Evolutionary conservation across 2,888 invertebrate genomes (phyloP).

Genomic region (Mythimna vitellina): DNA sequence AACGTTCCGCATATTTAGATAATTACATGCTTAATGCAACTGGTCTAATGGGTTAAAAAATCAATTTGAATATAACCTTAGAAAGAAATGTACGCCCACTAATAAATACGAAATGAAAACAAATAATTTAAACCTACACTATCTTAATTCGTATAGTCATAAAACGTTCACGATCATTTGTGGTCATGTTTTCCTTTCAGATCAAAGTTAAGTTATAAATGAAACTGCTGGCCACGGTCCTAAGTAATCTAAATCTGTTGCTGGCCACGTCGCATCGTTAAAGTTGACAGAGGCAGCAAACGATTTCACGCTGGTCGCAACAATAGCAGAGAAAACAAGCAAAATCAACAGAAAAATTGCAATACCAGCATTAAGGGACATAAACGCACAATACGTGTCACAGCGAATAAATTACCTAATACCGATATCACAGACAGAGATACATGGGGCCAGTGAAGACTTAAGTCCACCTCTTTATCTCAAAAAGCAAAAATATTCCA

Average conservation of each 20-base stretch:
- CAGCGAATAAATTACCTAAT: constrained; percentile 84
- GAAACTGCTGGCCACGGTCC: constrained; percentile 33
- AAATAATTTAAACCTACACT: constrained; percentile 30
- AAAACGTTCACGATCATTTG: constrained; percentile 23
- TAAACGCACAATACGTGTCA: constrained; percentile 81
- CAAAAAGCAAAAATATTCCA: constrained; percentile 75
- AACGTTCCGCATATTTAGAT: constrained; percentile 65
- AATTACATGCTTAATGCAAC: constrained; percentile 49
- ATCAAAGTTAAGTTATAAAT: constrained; percentile 46
- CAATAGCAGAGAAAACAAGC: constrained; percentile 76
- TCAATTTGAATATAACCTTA: constrained; percentile 48
- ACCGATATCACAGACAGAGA: constrained; percentile 78
- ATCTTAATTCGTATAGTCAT: constrained; percentile 30
- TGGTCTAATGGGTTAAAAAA: constrained; percentile 38
- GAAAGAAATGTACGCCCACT: constrained; percentile 56
- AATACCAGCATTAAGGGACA: constrained; percentile 70
- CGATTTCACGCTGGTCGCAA: constrained; percentile 71
- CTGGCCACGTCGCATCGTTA: constrained; percentile 70
- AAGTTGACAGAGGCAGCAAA: constrained; percentile 73
- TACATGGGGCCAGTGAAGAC: constrained; percentile 74
- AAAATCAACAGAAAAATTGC: constrained; percentile 78
- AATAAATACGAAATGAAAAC: constrained; percentile 40
- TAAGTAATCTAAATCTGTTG: constrained; percentile 67
- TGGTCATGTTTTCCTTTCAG: constrained; percentile 18
- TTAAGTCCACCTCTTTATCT: constrained; percentile 71